A percentile compares a stretch with the other conserved stretches of the same genome.
phyloP scores from a whole-genome alignment of 92 coral and sea anemone genomes.

The Pocillopora grandis region DNA sequence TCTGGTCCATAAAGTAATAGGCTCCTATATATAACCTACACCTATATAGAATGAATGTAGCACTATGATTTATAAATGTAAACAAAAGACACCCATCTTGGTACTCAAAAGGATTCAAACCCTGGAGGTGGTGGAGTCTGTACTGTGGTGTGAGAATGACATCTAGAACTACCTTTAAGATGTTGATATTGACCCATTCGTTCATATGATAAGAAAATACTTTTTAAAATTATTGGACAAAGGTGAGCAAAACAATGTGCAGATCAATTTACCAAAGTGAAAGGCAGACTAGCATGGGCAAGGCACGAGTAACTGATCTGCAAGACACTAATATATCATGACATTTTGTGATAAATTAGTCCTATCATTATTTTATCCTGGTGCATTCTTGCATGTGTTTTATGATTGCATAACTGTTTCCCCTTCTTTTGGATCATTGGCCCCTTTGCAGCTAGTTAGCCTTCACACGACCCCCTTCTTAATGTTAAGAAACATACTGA shows the following conservation, averaged over 20 bases:
- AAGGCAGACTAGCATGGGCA: neutral
- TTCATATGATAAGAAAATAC: neutral
- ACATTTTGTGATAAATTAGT: neutral
- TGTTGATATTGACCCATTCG: too few species aligned
- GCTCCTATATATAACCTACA: too few species aligned
- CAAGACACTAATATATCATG: too few species aligned
- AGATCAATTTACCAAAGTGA: neutral
- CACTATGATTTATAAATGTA: too few species aligned
- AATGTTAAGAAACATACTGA: too few species aligned
- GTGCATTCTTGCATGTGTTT: neutral
- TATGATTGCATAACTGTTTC: neutral
- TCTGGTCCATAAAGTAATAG: too few species aligned
- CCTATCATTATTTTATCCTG: neutral
- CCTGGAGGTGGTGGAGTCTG: too few species aligned
- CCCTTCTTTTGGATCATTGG: neutral
- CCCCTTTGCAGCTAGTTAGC: neutral
- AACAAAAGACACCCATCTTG: too few species aligned
- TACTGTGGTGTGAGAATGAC: too few species aligned
- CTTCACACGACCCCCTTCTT: neutral
- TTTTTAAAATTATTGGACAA: neutral
- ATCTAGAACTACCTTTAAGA: too few species aligned
- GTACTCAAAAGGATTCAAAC: constrained; percentile 43
- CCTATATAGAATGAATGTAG: too few species aligned
- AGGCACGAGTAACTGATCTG: neutral
- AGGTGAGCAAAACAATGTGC: neutral